A percentile compares a stretch with the other conserved stretches of the same genome.
Evolutionary conservation across 2,888 invertebrate species (phyloP).

Genomic region (Epirrita christyi): DNA sequence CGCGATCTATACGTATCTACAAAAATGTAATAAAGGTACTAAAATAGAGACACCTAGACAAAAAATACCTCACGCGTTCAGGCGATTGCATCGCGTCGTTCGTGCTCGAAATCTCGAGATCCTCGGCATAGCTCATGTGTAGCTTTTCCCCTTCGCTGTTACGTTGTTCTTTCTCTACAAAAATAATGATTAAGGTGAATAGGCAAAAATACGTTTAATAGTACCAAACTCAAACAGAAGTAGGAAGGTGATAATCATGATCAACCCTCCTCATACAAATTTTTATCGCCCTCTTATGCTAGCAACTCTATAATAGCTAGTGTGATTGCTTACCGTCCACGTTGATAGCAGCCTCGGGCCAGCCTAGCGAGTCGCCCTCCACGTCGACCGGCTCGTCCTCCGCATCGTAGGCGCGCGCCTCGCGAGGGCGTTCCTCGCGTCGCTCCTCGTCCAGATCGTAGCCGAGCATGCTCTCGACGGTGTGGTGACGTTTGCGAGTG

Average conservation of each 20-base stretch:
- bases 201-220: too few relatives aligned
- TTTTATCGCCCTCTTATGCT: too few relatives aligned
- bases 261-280: too few relatives aligned
- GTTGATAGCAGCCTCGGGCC: slow-evolving; percentile 76
- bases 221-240: too few relatives aligned
- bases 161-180: slow-evolving; percentile 73
- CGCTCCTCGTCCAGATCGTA: slow-evolving; percentile 77
- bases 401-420: slow-evolving; percentile 69
- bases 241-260: too few relatives aligned
- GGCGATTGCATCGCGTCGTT: slow-evolving; percentile 82
- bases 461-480: slow-evolving; percentile 83
- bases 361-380: slow-evolving; percentile 80
- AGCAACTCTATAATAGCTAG: too few relatives aligned
- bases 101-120: slow-evolving; percentile 81
- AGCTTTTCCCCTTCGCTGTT: slow-evolving; percentile 71
- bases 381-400: slow-evolving; percentile 82
- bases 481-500: slow-evolving; percentile 81
- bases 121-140: slow-evolving; percentile 76
- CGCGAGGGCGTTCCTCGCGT: slow-evolving; percentile 73
- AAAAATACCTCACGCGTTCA: slow-evolving; percentile 81
- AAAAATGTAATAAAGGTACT: not conserved
- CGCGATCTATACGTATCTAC: too few relatives aligned
- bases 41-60: slow-evolving; percentile 48
- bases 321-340: slow-evolving; percentile 60
- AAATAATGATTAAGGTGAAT: slow-evolving; percentile 1